These are phyloP conservation scores for Nerophis ophidion DNA, from an alignment of 2,113 vertebrate species.

Conservation along the genomic window DNA sequence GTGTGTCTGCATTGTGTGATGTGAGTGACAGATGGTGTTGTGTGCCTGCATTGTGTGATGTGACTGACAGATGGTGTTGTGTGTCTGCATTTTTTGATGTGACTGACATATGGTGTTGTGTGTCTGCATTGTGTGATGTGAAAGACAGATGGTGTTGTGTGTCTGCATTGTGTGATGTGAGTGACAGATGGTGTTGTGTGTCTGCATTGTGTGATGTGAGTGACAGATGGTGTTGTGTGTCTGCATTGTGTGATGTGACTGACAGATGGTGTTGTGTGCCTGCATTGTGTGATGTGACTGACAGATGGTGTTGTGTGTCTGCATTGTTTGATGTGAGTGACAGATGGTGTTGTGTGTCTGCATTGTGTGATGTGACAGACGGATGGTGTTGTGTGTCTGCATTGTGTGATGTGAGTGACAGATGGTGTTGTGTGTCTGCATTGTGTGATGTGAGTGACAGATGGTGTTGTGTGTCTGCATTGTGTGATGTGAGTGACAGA, in stretches of 20 bases:
- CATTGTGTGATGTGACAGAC: too few relatives aligned
- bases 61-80: neutral
- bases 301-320: too few relatives aligned
- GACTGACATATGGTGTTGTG: neutral
- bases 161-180: neutral
- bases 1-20: neutral
- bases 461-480: neutral
- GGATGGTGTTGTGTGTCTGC: neutral
- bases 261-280: too few relatives aligned
- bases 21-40: neutral
- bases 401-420: neutral
- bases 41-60: neutral
- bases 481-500: neutral
- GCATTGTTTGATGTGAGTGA: neutral
- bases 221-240: neutral
- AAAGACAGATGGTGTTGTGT: neutral
- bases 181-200: neutral
- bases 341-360: too few relatives aligned
- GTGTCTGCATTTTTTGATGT: neutral
- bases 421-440: neutral
- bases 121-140: neutral
- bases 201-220: neutral
- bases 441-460: slow-evolving; percentile 1
- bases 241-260: neutral
- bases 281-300: neutral